phyloP scores from a whole-genome alignment of 2,888 invertebrate genomes.

The Drosophila birchii region DNA sequence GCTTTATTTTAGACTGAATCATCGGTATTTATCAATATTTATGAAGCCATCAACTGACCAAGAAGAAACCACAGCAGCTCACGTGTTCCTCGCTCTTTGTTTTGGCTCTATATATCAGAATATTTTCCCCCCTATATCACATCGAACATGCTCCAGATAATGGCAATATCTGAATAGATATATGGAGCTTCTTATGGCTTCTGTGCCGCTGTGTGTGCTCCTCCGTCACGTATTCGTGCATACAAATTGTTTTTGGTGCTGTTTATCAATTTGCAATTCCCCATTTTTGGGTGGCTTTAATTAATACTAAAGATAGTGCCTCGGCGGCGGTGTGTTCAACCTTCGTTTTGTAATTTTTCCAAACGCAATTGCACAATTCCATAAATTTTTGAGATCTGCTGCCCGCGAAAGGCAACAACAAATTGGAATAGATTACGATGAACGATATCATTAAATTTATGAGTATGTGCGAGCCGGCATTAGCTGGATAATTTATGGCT shows the following conservation, averaged over 20 bases:
- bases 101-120: slow-evolving; percentile 16
- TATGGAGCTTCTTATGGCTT: slow-evolving; percentile 28
- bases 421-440: slow-evolving; percentile 66
- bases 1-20: slow-evolving; percentile 3
- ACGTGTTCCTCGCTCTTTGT: slow-evolving; percentile 32
- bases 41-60: slow-evolving; percentile 13
- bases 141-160: slow-evolving; percentile 30
- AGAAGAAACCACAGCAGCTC: slow-evolving; percentile 14
- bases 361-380: slow-evolving; percentile 62
- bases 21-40: slow-evolving; percentile 18
- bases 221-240: slow-evolving; percentile 42
- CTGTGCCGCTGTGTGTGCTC: slow-evolving; percentile 3
- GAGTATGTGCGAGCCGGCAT: slow-evolving; percentile 31
- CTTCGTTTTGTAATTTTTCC: slow-evolving; percentile 61
- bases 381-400: slow-evolving; percentile 59
- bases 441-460: slow-evolving; percentile 70
- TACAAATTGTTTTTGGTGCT: slow-evolving; percentile 50
- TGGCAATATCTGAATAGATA: slow-evolving; percentile 29
- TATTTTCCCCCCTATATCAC: slow-evolving; percentile 8
- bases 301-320: slow-evolving; percentile 77
- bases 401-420: slow-evolving; percentile 42
- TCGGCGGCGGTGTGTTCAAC: slow-evolving; percentile 49
- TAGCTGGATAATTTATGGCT: slow-evolving; percentile 62
- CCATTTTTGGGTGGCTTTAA: slow-evolving; percentile 70
- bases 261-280: slow-evolving; percentile 76